Evolutionary conservation across 1,140 invertebrate species (phyloP).

Genomic region (Drosophila asahinai): DNA sequence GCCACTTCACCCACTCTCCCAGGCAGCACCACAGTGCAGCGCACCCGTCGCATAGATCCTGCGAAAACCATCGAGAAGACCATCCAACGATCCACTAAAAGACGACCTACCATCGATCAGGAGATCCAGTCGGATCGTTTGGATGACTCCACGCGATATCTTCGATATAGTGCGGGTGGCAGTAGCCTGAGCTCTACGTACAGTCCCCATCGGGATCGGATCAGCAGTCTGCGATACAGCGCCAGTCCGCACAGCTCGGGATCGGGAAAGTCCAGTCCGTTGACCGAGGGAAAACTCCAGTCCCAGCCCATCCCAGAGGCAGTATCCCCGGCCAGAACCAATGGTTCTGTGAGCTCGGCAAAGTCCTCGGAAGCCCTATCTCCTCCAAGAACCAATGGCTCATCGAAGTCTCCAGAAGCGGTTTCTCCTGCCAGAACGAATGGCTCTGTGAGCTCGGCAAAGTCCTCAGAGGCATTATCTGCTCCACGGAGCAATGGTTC

Average conservation of each 20-base stretch:
- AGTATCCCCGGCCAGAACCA: conserved; percentile 64
- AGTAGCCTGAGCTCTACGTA: conserved; percentile 87
- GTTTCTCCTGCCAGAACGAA: conserved; percentile 10
- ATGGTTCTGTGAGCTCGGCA: conserved; percentile 14
- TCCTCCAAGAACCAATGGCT: conserved; percentile 1
- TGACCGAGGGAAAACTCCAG: conserved; percentile 15
- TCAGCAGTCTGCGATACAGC: conserved; percentile 81
- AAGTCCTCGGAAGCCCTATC: conserved; percentile 13
- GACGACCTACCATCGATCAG: conserved; percentile 87
- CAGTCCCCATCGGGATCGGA: conserved; percentile 88
- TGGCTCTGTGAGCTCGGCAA: conserved; percentile 15
- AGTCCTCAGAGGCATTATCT: conserved; percentile 59
- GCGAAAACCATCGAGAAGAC: conserved; percentile 90
- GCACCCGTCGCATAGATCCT: conserved; percentile 89
- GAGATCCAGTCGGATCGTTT: conserved; percentile 89
- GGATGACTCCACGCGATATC: conserved; percentile 88
- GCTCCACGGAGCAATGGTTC: conserved; percentile 51
- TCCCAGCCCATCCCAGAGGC: conserved; percentile 45
- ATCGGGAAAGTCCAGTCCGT: conserved; percentile 21
- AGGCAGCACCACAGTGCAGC: conserved; percentile 87
- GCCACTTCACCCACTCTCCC: conserved; percentile 91
- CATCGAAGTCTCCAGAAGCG: too few species aligned
- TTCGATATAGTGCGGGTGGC: conserved; percentile 86
- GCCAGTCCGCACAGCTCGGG: conserved; percentile 57
- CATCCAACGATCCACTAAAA: conserved; percentile 86